Evolutionary conservation across 2,797 vertebrate genomes (phyloP), one percentile per base, ranked within the genome.

Genomic region (Pogonophryne albipinna): DNA sequence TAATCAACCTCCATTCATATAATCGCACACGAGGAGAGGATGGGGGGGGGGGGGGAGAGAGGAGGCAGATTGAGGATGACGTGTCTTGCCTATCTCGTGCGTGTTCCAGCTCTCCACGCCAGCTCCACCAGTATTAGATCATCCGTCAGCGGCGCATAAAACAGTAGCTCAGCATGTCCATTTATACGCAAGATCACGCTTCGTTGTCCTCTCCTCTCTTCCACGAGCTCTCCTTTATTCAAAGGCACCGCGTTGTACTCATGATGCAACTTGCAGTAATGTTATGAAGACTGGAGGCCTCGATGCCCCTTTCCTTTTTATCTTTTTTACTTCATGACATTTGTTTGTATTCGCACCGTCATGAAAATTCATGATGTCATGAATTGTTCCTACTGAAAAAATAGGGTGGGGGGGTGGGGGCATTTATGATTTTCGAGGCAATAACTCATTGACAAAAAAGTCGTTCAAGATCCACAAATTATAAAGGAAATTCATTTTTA

Each of bases 251-350:
- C 62, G 76, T 78, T 83, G 90, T 71, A 80, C 66, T 87, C 83
- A 74, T 94, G 91, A 93, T 85, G 92, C 83, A 94, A 94, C 86
- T 72, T 38, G 60, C 58, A 71, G 93, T 74, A 92, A 95, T 70
- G 80, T 76, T 83, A 47, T 83, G 63, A 84, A 46, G 64, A 71
- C 77, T 42, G 64, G 67, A 78, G 69, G 80, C 70, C 72, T 70
- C 52, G 76, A 82, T 82, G 77, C 71, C 58, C 71, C 9, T 62
- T 80, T 69, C 23, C 59, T 64, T 89, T 89, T 85, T 65, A 82
- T 83, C 82, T 80, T 71, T 80, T 60, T 57, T 6, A 55, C 70
- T 80, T 76, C 34, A 56, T 72, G 80, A 85, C 82, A 80, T 85
- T 66, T 77, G 44, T 58, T 82, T 71, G 41, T 44, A 71, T 77